Percentiles rank a stretch among this genome's conserved stretches.
Evolutionary conservation across 2,797 vertebrate genomes (phyloP).

Genomic region (Fundulus diaphanus): DNA sequence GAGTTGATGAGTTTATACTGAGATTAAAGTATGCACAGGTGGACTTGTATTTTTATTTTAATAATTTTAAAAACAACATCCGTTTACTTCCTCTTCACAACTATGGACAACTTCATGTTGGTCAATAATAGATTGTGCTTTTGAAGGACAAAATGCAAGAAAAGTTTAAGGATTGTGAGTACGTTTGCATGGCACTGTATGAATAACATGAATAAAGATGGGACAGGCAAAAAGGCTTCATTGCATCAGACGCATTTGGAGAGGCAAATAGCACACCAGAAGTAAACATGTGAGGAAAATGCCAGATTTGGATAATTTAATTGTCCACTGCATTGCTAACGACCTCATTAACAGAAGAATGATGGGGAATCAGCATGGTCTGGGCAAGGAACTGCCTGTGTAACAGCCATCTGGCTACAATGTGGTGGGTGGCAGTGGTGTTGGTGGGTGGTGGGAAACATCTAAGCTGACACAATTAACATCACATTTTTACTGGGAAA

Average conservation of each 20-base stretch:
- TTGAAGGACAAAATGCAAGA: not conserved
- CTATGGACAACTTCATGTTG: not conserved
- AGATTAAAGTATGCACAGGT: not conserved
- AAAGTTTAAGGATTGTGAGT: not conserved
- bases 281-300: slow-evolving; percentile 67
- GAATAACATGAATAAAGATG: slow-evolving; percentile 17
- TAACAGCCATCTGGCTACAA: slow-evolving; percentile 82
- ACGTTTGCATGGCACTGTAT: slow-evolving; percentile 7
- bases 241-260: slow-evolving; percentile 13
- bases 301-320: slow-evolving; percentile 79
- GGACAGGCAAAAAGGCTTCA: not conserved
- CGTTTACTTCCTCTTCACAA: not conserved
- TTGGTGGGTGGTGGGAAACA: slow-evolving; percentile 44
- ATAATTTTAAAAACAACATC: not conserved
- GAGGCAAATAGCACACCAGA: slow-evolving; percentile 38
- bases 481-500: slow-evolving; percentile 25
- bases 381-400: slow-evolving; percentile 74
- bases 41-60: not conserved
- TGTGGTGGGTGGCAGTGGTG: slow-evolving; percentile 38
- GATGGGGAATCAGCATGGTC: slow-evolving; percentile 81
- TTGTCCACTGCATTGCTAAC: slow-evolving; percentile 82
- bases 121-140: not conserved
- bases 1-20: too few species aligned
- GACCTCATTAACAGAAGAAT: slow-evolving; percentile 83
- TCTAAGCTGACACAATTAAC: slow-evolving; percentile 55